Percentiles rank a stretch among this genome's conserved stretches.
Evolutionary conservation across 2,113 vertebrate species (phyloP).

Genomic region (Trogon melanurus): DNA sequence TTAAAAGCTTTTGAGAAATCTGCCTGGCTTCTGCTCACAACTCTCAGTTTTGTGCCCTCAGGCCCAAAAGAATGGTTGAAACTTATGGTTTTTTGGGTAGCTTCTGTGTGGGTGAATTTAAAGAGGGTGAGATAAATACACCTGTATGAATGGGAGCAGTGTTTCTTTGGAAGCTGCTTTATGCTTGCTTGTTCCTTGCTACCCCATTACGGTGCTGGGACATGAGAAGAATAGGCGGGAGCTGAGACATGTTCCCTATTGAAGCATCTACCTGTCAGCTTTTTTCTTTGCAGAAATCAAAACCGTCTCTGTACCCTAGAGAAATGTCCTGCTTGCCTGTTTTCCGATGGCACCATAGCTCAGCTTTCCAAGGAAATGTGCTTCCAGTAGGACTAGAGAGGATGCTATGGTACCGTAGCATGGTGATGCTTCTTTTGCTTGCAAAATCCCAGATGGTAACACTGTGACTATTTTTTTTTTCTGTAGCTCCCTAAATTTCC

Average conservation of each 20-base stretch:
- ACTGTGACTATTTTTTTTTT: not conserved
- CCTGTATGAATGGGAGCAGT: not conserved
- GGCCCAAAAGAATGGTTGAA: not conserved
- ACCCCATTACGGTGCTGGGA: not conserved
- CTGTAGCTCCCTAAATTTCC: not conserved
- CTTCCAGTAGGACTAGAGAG: not conserved
- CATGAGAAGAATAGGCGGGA: not conserved
- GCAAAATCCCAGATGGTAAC: not conserved
- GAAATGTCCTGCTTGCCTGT: not conserved
- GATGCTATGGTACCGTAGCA: not conserved
- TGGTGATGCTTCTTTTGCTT: not conserved
- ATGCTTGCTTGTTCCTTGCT: not conserved
- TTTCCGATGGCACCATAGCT: not conserved
- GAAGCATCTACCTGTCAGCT: not conserved
- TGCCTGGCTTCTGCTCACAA: not conserved
- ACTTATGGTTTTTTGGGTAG: not conserved
- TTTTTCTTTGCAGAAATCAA: not conserved
- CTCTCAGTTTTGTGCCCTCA: not conserved
- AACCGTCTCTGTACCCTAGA: not conserved
- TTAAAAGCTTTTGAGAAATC: slow-evolving; percentile 7
- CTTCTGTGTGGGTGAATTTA: not conserved
- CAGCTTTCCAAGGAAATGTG: not conserved
- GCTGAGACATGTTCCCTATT: not conserved
- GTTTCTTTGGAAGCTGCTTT: not conserved
- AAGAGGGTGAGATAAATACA: not conserved